phyloP scores from a whole-genome alignment of 2,113 vertebrate species.

The Catagonus wagneri region DNA sequence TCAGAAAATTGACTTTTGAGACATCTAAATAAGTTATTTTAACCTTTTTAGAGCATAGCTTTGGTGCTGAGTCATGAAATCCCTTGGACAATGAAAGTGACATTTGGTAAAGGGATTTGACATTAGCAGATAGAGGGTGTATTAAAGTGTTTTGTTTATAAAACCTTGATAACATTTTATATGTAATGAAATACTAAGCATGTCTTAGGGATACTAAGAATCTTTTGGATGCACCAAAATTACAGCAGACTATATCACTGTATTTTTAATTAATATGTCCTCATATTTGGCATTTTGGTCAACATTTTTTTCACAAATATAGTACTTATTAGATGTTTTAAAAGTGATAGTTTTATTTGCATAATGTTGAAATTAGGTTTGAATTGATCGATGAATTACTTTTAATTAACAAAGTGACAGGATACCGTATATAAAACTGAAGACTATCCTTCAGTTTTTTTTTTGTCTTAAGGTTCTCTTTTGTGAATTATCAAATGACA shows the following conservation, averaged over 20 bases:
- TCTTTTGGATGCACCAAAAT: constrained; percentile 28
- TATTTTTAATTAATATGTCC: constrained; percentile 43
- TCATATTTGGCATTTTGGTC: background rate
- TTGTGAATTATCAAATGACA: constrained; percentile 29
- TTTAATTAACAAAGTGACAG: background rate
- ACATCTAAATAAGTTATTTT: constrained; percentile 31
- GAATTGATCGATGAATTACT: background rate
- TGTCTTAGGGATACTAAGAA: constrained; percentile 36
- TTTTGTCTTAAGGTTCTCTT: background rate
- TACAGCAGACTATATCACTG: background rate
- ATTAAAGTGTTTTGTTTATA: constrained; percentile 55
- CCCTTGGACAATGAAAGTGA: constrained; percentile 48
- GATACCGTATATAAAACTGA: background rate
- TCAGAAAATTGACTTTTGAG: constrained; percentile 47
- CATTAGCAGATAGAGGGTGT: background rate
- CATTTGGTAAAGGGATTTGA: constrained; percentile 65
- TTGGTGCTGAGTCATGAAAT: constrained; percentile 27
- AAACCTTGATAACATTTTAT: constrained; percentile 49
- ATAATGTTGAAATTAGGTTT: constrained; percentile 15
- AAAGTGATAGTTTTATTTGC: background rate
- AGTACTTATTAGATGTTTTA: background rate
- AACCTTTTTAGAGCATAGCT: constrained; percentile 17
- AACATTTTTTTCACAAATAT: background rate
- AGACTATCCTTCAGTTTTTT: background rate
- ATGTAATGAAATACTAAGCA: background rate